Percentiles rank a stretch among this genome's conserved stretches.
These are phyloP conservation scores for Pantherophis alleghaniensis DNA, from an alignment of 2,797 vertebrate genomes.

Conservation along the genomic window DNA sequence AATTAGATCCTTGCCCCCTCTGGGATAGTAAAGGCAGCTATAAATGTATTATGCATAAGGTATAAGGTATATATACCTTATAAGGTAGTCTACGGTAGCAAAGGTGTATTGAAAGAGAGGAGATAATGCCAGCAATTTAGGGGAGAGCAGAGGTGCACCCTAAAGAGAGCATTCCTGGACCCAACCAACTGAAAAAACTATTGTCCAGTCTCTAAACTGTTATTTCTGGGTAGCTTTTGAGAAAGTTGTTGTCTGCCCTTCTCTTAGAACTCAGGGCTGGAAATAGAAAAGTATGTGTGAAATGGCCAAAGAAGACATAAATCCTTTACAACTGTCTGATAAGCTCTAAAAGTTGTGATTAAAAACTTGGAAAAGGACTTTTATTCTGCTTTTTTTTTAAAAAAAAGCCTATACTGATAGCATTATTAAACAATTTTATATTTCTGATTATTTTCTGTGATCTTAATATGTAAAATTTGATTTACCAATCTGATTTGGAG, in stretches of 20 bases:
- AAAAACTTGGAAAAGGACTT: background rate
- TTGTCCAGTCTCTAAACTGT: background rate
- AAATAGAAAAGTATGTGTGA: background rate
- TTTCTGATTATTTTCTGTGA: background rate
- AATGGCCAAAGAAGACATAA: background rate
- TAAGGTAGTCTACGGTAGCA: background rate
- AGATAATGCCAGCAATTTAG: background rate
- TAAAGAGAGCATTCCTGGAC: background rate
- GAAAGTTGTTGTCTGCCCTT: background rate
- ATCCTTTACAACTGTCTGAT: background rate
- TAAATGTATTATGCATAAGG: background rate
- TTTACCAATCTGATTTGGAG: slow-evolving; percentile 23
- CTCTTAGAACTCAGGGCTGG: background rate
- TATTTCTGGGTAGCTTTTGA: background rate
- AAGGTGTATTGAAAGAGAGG: background rate
- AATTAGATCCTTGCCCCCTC: background rate
- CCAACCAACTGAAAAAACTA: background rate
- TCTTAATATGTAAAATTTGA: slow-evolving; percentile 23
- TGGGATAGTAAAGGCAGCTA: background rate
- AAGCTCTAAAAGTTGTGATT: background rate
- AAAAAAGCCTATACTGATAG: background rate
- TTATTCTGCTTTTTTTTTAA: background rate
- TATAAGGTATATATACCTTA: background rate
- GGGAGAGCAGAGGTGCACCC: background rate
- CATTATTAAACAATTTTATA: background rate